These are phyloP conservation scores for Muschampia plurimacula DNA, from an alignment of 2,888 invertebrate genomes.

Conservation along the genomic window DNA sequence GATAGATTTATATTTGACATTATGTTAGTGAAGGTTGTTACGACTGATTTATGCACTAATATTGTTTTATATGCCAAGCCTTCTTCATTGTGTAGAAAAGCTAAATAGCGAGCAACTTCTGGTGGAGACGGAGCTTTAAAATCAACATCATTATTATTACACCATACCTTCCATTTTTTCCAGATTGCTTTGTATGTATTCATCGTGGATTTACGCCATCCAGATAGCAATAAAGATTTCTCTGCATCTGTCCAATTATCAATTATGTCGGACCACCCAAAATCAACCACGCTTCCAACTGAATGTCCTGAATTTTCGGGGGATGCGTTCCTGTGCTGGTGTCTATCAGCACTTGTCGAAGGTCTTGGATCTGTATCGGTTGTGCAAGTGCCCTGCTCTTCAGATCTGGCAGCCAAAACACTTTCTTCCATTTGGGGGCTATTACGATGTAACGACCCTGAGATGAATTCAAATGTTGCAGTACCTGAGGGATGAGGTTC, in stretches of 20 bases:
- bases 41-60: constrained; percentile 39
- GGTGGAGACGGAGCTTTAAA: constrained; percentile 31
- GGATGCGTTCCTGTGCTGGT: constrained; percentile 41
- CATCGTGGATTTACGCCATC: constrained; percentile 39
- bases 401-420: constrained; percentile 47
- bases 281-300: constrained; percentile 51
- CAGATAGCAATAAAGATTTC: constrained; percentile 28
- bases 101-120: constrained; percentile 42
- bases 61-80: constrained; percentile 39
- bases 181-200: constrained; percentile 43
- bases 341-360: constrained; percentile 37
- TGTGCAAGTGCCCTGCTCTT: constrained; percentile 32
- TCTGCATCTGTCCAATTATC: constrained; percentile 43
- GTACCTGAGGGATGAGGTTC: constrained; percentile 17
- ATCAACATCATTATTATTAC: constrained; percentile 20
- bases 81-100: constrained; percentile 38
- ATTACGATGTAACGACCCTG: constrained; percentile 48
- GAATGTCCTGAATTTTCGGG: constrained; percentile 43
- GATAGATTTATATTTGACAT: constrained; percentile 24
- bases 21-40: constrained; percentile 32
- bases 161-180: constrained; percentile 38
- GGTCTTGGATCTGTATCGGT: constrained; percentile 29
- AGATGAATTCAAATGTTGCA: constrained; percentile 44
- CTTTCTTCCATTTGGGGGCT: constrained; percentile 49
- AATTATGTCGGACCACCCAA: constrained; percentile 46